These are phyloP conservation scores for Mustela lutreola DNA, from an alignment of 2,113 vertebrate species.

Conservation along the genomic window DNA sequence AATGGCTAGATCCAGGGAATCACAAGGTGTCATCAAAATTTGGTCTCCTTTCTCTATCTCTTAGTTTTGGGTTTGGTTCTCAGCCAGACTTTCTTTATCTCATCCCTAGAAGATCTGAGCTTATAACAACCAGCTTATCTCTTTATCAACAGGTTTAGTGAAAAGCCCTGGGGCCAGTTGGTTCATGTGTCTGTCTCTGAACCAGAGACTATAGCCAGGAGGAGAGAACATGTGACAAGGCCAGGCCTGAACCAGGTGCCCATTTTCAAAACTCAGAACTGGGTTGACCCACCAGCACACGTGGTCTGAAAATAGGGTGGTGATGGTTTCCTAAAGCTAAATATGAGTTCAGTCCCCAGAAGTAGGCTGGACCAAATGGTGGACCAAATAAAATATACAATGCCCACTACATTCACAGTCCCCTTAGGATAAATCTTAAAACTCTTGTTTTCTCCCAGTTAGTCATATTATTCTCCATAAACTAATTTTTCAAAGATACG, in stretches of 20 bases:
- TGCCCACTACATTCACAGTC: not conserved
- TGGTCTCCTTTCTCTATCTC: not conserved
- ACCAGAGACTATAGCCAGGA: not conserved
- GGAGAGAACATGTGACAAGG: not conserved
- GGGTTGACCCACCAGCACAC: not conserved
- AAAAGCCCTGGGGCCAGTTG: not conserved
- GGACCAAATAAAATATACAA: too few relatives aligned
- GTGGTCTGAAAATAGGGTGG: fast-evolving
- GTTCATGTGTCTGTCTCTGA: not conserved
- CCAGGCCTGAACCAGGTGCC: not conserved
- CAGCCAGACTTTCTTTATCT: not conserved
- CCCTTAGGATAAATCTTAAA: not conserved
- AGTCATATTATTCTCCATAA: not conserved
- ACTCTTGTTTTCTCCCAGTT: not conserved
- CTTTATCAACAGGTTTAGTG: not conserved
- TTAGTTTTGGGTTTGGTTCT: not conserved
- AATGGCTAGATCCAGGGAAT: not conserved
- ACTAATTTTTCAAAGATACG: not conserved
- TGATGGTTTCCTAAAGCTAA: not conserved
- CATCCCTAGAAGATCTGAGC: not conserved
- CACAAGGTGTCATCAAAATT: not conserved
- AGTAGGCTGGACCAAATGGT: too few relatives aligned
- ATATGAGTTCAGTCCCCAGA: not conserved
- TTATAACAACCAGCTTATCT: not conserved
- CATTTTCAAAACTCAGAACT: not conserved